Base-by-base conservation (phyloP, 2,888 invertebrate genomes). In the Hyppa rectilinea region DNA sequence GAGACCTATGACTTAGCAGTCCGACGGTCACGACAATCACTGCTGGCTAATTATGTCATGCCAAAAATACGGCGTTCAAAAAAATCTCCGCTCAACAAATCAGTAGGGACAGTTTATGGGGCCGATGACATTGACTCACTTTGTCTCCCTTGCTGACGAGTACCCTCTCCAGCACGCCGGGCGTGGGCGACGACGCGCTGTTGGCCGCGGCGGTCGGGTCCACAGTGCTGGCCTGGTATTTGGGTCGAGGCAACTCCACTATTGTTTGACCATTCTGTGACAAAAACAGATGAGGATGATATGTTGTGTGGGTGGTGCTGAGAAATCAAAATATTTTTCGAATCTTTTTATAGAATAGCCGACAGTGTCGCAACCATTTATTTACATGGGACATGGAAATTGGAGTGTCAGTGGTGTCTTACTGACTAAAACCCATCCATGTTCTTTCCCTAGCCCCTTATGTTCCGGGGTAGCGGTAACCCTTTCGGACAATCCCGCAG, bases 91-190 rank as follows among this genome's bases (percentile, higher is more conserved):
- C 3, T 34, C 4, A 38, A 20, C 10, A 38, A 52, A 45, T 53
- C 17, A 45, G 38, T n/a, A n/a, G 17, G n/a, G 53, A n/a, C 20
- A 20, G 53, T 40, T 69, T 34, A 71, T 55, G 31, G 52, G 36
- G 12, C 31, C 38, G 49, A 71, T 61, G 50, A 64, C 64, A 73
- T 62, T 60, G 63, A 76, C 78, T 85, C 56, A 94, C 96, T 78
- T 91, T 89, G 86, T 99, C 98, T 0, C 99, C 99, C 34, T 97
- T 96, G 74, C 97, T 96, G 3, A 99, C 99, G 29, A 98, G 96
- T 60, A 99, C 95, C 92, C 98, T 98, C 89, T 99, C 99, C 52
- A 99, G 96, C 23, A 99, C 97, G 2, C 99, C 99, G 0, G 99
- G 99, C 97, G 99, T 99, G 14, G 99, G 99, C 9, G 99, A 98